Conservation (phyloP, 2,797 vertebrate genomes). For the Aphelocoma californica region DNA sequence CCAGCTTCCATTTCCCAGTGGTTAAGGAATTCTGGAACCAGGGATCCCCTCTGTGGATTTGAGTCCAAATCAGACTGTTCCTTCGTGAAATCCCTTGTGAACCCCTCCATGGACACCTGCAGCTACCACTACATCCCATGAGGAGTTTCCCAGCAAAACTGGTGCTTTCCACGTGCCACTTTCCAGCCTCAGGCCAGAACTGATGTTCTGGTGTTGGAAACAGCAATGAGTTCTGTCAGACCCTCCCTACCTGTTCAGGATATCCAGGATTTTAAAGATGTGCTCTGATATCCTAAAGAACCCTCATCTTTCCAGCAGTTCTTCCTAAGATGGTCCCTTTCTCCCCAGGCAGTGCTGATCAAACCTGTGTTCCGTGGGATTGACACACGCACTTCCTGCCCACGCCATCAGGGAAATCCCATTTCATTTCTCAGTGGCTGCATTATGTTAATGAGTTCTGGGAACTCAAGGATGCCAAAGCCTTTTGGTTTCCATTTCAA, state of each 20-base stretch:
- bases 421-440: neutral
- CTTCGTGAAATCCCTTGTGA: neutral
- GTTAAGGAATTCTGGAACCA: neutral
- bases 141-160: neutral
- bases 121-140: neutral
- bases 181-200: neutral
- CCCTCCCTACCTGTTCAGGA: neutral
- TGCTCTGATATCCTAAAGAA: neutral
- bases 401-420: neutral
- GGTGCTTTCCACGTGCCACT: accelerated
- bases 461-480: neutral
- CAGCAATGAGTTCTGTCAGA: accelerated
- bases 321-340: neutral
- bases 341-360: neutral
- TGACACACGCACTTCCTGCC: neutral
- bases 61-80: neutral
- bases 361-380: accelerated
- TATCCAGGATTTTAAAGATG: neutral
- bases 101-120: accelerated
- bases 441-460: neutral
- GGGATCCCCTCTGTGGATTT: too few species aligned
- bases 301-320: neutral
- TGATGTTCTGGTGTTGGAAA: accelerated
- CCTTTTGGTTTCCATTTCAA: neutral
- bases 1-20: neutral